Evolutionary conservation across 2,113 vertebrate genomes (phyloP), one percentile per base, ranked within the genome.

Genomic region (Xyliphius kryptos): DNA sequence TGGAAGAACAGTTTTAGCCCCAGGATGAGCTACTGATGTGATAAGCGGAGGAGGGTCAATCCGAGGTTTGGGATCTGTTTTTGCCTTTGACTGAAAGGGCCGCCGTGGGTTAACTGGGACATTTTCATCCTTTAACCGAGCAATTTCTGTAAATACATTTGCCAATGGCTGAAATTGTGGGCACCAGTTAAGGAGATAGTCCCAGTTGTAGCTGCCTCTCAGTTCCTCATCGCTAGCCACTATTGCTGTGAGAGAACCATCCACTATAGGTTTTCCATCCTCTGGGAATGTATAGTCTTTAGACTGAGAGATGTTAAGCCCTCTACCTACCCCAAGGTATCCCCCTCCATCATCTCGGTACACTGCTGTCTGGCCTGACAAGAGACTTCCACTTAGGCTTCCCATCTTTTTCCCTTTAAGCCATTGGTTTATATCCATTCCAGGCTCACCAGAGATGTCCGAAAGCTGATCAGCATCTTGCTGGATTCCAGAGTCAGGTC

Each of bases 111-210:
- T 86, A 85, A 89, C 80, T n/a, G 83, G 82, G 16, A 90, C 90
- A 3, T 89, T 92, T 82, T 99, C 96, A 43, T 98, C 96, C 77
- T 98, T 98, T 53, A 99, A 89, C 65, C 94, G 85, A 6, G 94
- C 96, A 0, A 99, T 98, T 81, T 99, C 96, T 0, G 95, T 97
- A 81, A 99, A 97, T 73, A 99, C 94, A 0, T 92, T 97, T 56
- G 96, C 96, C 68, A 99, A 78, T 0, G 95, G 96, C 76, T 98
- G 95, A 83, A 97, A 99, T 82, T 95, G 96, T 37, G 96, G 96
- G 77, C 95, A 97, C 96, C 96, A 98, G 83, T 97, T 95, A 49
- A 98, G 90, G 50, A 98, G 87, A 72, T 98, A 97, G 80, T 98
- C 96, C 96, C 95, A n/a, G n/a, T n/a, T n/a, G n/a, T n/a, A n/a